phyloP scores from a whole-genome alignment of 2,797 vertebrate species.

The Erithacus rubecula region DNA sequence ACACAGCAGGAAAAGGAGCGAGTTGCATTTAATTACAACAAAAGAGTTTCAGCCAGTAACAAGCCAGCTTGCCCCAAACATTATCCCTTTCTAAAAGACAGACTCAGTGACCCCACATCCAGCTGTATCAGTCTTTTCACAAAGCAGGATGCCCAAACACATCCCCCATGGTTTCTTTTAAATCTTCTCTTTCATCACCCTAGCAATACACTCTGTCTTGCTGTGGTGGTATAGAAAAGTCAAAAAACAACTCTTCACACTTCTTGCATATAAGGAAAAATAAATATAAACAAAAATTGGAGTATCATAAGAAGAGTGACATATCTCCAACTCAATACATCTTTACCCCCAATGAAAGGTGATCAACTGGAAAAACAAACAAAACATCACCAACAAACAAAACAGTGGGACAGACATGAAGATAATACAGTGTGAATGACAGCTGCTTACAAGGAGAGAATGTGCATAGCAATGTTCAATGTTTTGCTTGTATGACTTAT shows the following conservation, averaged over 20 bases:
- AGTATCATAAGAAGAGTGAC: neutral
- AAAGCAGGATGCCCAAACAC: neutral
- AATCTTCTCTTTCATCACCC: neutral
- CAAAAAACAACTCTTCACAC: slow-evolving; percentile 8
- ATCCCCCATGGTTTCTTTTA: neutral
- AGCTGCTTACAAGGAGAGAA: neutral
- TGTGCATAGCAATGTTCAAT: neutral
- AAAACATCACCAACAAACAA: neutral
- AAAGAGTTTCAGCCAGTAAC: slow-evolving; percentile 36
- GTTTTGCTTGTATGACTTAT: neutral
- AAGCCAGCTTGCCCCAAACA: neutral
- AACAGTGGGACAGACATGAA: neutral
- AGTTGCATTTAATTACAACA: slow-evolving; percentile 56
- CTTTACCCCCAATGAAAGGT: neutral
- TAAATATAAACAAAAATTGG: neutral
- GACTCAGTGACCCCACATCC: neutral
- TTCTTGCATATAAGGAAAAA: neutral
- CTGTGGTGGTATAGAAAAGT: neutral
- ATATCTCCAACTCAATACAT: neutral
- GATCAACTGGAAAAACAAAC: neutral
- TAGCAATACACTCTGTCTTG: neutral
- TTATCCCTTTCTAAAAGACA: neutral
- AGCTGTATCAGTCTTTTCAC: neutral
- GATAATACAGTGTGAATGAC: neutral
- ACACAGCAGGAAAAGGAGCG: slow-evolving; percentile 47